Evolutionary conservation across 2,888 invertebrate genomes (phyloP).

Genomic region (Fragum sueziense): DNA sequence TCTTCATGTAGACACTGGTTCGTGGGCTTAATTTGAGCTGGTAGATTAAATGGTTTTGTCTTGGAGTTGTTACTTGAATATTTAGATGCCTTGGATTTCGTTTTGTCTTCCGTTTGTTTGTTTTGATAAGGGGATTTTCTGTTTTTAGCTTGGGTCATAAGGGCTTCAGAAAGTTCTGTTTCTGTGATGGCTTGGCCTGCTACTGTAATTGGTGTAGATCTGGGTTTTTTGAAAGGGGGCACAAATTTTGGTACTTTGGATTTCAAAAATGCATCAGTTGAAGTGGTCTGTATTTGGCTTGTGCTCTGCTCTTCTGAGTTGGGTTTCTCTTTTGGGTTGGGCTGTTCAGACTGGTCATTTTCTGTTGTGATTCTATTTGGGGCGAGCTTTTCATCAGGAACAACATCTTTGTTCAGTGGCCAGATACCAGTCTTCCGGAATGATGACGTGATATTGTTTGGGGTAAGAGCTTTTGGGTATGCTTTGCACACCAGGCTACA

Average conservation of each 20-base stretch:
- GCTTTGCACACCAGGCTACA: slow-evolving; percentile 64
- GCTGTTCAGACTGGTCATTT: background rate
- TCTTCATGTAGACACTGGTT: background rate
- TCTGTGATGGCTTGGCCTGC: background rate
- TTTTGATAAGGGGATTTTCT: slow-evolving; percentile 3
- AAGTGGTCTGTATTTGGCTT: background rate
- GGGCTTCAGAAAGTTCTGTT: background rate
- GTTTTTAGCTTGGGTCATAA: background rate
- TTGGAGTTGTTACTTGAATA: background rate
- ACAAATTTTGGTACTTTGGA: too few species aligned
- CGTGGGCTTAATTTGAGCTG: background rate
- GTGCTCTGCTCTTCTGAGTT: background rate
- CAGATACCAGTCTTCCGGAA: background rate
- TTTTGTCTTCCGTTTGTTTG: background rate
- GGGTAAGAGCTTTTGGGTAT: slow-evolving; percentile 53
- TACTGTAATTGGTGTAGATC: too few species aligned
- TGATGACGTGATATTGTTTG: background rate
- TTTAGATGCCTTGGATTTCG: background rate
- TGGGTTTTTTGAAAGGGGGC: too few species aligned
- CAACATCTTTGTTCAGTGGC: background rate
- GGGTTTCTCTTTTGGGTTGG: background rate
- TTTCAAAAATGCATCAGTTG: background rate
- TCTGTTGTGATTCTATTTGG: background rate
- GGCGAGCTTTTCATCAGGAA: background rate
- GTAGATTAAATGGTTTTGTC: background rate